A percentile compares a stretch with the other conserved stretches of the same genome.
Evolutionary conservation across 2,797 vertebrate species (phyloP).

Genomic region (Siniperca undulata): DNA sequence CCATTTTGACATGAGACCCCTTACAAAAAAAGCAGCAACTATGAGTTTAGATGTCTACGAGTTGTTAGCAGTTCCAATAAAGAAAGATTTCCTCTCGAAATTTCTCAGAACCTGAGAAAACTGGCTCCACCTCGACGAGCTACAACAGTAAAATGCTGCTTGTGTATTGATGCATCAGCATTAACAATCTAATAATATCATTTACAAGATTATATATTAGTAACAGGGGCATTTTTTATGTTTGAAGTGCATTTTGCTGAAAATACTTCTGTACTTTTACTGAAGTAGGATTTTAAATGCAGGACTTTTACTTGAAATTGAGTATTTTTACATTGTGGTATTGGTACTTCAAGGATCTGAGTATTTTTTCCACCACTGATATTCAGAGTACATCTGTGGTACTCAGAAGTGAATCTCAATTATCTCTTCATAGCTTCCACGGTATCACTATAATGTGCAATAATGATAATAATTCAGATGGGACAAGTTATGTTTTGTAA

Average conservation of each 20-base stretch:
- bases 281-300: too few species aligned
- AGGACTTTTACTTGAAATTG: neutral
- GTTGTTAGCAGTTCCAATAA: too few species aligned
- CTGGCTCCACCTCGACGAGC: neutral
- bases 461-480: conserved; percentile 3
- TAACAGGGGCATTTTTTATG: neutral
- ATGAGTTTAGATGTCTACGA: neutral
- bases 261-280: neutral
- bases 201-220: neutral
- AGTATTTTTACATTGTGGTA: neutral
- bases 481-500: conserved; percentile 1
- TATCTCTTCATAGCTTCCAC: neutral
- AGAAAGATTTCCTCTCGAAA: too few species aligned
- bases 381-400: neutral
- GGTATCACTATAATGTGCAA: neutral
- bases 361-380: neutral
- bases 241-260: neutral
- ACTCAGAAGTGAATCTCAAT: neutral
- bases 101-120: neutral
- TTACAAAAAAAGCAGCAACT: neutral
- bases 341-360: neutral
- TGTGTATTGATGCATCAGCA: neutral
- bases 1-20: neutral
- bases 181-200: neutral
- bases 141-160: neutral